Conservation (phyloP, 2,888 invertebrate genomes). For the Chesias legatella region DNA sequence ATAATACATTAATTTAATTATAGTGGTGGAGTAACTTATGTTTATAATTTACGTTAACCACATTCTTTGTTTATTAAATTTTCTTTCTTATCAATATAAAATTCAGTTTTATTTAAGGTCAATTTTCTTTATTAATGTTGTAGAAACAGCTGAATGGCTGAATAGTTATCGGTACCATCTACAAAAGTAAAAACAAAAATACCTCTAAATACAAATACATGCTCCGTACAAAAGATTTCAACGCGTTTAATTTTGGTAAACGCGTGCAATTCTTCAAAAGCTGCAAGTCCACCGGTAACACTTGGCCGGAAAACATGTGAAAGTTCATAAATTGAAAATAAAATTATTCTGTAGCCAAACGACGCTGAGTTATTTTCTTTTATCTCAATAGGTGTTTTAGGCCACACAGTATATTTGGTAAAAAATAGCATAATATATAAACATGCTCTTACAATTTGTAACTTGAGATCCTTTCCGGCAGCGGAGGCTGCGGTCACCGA, state of each 20-base stretch:
- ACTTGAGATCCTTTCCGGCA: conserved; percentile 88
- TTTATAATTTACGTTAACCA: too few relatives aligned
- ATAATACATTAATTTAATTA: too few relatives aligned
- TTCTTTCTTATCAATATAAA: too few relatives aligned
- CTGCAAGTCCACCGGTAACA: conserved; percentile 5
- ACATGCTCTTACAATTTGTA: conserved; percentile 83
- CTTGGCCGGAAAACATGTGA: conserved; percentile 8
- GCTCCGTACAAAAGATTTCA: neutral
- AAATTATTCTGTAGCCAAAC: neutral
- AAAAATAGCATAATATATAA: conserved; percentile 20
- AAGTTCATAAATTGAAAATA: conserved; percentile 8
- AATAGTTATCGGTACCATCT: too few relatives aligned
- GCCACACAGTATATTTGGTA: conserved; percentile 11
- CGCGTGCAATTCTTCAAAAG: neutral
- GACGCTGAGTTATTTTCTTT: neutral
- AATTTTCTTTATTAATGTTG: too few relatives aligned
- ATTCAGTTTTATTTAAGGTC: too few relatives aligned
- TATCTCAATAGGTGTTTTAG: conserved; percentile 24
- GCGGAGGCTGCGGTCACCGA: conserved; percentile 72
- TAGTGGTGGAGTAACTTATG: too few relatives aligned
- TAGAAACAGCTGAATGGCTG: too few relatives aligned
- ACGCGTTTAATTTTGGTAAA: neutral
- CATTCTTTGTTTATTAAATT: too few relatives aligned
- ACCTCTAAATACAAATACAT: neutral
- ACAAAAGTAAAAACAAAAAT: neutral